Conservation (phyloP, 2,888 invertebrate genomes). For the Yponomeuta sedellus region DNA sequence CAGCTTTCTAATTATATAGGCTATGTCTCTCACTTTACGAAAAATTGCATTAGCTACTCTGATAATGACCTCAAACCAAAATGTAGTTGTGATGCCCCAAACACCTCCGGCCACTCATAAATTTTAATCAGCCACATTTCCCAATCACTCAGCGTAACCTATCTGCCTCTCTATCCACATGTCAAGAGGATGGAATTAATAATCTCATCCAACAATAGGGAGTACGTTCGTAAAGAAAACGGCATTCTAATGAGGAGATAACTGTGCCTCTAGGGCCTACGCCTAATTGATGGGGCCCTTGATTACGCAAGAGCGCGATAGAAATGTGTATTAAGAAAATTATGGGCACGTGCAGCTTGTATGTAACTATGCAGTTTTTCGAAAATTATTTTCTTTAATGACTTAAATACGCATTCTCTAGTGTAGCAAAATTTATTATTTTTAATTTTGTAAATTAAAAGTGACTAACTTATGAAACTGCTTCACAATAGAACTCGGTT, state of each 20-base stretch:
- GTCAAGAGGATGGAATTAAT: slow-evolving; percentile 37
- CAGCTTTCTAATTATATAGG: no score
- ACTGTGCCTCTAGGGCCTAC: slow-evolving; percentile 29
- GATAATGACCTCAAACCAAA: neutral
- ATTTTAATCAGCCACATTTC: slow-evolving; percentile 13
- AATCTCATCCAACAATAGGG: slow-evolving; percentile 28
- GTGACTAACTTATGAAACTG: no score
- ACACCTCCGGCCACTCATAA: slow-evolving; percentile 5
- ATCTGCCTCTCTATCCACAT: slow-evolving; percentile 1
- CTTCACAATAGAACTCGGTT: no score
- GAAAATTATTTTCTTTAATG: no score
- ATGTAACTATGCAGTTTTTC: neutral
- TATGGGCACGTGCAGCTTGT: neutral
- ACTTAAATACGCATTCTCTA: no score
- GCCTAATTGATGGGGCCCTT: slow-evolving; percentile 38
- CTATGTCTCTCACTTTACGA: no score
- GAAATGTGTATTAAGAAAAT: slow-evolving; percentile 21
- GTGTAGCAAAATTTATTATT: no score
- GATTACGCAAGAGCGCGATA: slow-evolving; percentile 34
- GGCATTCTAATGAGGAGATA: slow-evolving; percentile 37
- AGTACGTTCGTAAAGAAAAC: slow-evolving; percentile 9
- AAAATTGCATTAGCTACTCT: neutral
- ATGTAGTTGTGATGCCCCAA: neutral
- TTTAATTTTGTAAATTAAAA: no score
- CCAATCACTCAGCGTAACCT: slow-evolving; percentile 9